These are phyloP conservation scores for Xestia c-nigrum DNA, from an alignment of 2,888 invertebrate genomes.

Conservation along the genomic window DNA sequence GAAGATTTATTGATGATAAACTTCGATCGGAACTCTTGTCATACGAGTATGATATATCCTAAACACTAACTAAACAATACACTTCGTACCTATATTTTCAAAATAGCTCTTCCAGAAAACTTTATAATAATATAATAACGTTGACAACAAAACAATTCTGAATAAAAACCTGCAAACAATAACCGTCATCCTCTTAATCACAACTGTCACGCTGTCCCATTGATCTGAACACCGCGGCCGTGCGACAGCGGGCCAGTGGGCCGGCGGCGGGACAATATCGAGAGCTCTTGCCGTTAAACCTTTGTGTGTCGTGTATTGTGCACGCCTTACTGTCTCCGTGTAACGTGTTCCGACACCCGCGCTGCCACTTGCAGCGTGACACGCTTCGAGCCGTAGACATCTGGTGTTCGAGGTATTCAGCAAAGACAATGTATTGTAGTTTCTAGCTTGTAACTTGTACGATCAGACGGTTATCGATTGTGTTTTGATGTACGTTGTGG, in stretches of 20 bases:
- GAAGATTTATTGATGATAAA: neutral
- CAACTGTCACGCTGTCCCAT: constrained; percentile 17
- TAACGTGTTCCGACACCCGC: constrained; percentile 26
- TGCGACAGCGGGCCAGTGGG: constrained; percentile 5
- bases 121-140: neutral
- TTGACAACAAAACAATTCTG: neutral
- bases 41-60: no score
- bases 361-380: constrained; percentile 28
- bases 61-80: neutral
- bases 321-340: constrained; percentile 27
- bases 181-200: neutral
- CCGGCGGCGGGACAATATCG: constrained; percentile 29
- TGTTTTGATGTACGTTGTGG: neutral
- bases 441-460: no score
- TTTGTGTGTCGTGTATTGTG: constrained; percentile 50
- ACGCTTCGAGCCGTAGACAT: neutral
- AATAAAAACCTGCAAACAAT: constrained; percentile 7
- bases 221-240: constrained; percentile 11
- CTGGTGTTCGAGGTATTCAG: constrained; percentile 9
- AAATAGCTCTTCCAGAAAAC: neutral
- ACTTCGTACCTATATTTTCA: neutral
- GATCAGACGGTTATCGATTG: neutral
- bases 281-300: constrained; percentile 30
- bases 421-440: neutral
- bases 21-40: neutral